phyloP scores from a whole-genome alignment of 1,140 invertebrate species.

The Heliconius hermathena region DNA sequence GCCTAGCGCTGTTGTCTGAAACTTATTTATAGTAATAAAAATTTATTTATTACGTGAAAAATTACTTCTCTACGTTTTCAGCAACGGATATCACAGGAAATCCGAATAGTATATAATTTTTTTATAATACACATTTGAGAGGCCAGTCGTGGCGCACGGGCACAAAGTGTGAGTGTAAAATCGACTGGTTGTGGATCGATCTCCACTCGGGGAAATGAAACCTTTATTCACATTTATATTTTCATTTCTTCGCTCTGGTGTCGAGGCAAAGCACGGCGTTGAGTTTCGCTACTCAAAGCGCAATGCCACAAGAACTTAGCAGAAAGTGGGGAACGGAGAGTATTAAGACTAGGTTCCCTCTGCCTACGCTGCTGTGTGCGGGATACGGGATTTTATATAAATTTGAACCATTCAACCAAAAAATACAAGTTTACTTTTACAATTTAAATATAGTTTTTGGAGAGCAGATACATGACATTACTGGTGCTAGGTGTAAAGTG shows the following conservation, averaged over 20 bases:
- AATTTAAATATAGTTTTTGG: constrained; percentile 58
- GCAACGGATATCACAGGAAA: neutral
- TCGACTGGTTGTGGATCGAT: too few relatives aligned
- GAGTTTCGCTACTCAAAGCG: too few relatives aligned
- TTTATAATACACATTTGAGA: neutral
- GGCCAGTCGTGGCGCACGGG: too few relatives aligned
- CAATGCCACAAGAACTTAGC: too few relatives aligned
- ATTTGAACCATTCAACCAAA: neutral
- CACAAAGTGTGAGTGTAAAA: too few relatives aligned
- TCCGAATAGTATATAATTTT: neutral
- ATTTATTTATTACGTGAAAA: neutral
- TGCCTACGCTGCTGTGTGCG: too few relatives aligned
- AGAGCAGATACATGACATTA: constrained; percentile 58
- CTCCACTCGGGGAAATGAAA: too few relatives aligned
- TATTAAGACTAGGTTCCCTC: too few relatives aligned
- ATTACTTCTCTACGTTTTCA: neutral
- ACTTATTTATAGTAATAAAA: neutral
- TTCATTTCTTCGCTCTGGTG: too few relatives aligned
- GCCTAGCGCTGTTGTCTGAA: neutral
- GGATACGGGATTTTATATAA: neutral
- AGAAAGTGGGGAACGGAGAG: too few relatives aligned
- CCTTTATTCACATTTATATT: too few relatives aligned
- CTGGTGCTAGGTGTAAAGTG: constrained; percentile 72
- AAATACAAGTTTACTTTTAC: neutral
- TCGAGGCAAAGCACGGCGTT: too few relatives aligned